Evolutionary conservation across 2,113 vertebrate genomes (phyloP), one percentile per base, ranked within the genome.

Genomic region (Poeciliopsis occidentalis): DNA sequence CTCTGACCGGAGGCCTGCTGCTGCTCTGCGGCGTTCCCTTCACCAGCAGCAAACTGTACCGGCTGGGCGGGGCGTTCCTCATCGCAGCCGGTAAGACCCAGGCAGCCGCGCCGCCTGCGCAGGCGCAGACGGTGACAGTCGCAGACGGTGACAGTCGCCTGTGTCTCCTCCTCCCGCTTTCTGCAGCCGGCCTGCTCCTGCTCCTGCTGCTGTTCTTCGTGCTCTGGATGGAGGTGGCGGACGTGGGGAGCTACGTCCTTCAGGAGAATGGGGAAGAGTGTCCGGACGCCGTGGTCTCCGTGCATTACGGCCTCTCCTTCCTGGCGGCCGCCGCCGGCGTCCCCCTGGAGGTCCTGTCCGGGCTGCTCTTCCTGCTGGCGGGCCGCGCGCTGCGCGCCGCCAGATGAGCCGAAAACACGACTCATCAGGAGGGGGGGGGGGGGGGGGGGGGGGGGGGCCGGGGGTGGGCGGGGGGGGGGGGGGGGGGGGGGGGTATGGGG

Each of bases 291-390:
- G 78, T 0, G 47, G 90, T 97, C 1, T 87, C 83, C 0, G 90
- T 94, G 30, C 90, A 92, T n/a, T 97, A 97, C 0, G 96, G 96
- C 3, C 96, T 95, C 94, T 97, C 96, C 0, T 97, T 97, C 85
- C 95, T 97, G 90, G 95, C 94, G 15, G 96, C 95, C 0, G 89
- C 91, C 0, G 94, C 95, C 0, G 96, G 96, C 4, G 92, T 95
- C 65, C 96, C 96, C 29, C 91, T 96, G 85, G 93, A 90, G 24
- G 75, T 95, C 0, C 57, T 96, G 17, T 93, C 96, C 0, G 96
- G 96, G 27, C 83, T 97, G 69, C 87, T 97, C 51, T 97, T 97
- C 91, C 94, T 93, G 83, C 90, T 95, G 30, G 83, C 95, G 15
- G 95, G 94, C 67, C 87, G 90, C 39, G 92, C 81, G 12, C 85